Conservation (phyloP, 2,113 vertebrate genomes). For the Eudyptes chrysolophus region DNA sequence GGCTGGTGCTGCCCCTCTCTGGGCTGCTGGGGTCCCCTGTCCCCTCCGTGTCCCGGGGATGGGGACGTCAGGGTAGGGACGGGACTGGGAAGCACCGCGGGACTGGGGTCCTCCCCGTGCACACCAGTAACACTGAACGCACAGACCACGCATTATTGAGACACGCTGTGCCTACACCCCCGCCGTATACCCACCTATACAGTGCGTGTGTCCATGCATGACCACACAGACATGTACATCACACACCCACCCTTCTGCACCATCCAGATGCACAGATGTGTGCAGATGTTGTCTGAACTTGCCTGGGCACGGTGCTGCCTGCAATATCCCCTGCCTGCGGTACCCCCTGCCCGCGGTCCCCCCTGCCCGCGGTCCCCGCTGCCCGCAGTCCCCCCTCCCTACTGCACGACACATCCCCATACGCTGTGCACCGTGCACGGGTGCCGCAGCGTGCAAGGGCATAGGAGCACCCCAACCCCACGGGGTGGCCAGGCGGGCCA, state of each 20-base stretch:
- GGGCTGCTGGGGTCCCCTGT: not conserved
- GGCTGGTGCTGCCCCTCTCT: not conserved
- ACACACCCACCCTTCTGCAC: not conserved
- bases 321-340: not conserved
- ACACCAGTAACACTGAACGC: not conserved
- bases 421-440: fast-evolving
- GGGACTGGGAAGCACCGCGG: fast-evolving
- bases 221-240: fast-evolving
- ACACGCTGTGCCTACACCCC: fast-evolving
- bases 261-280: not conserved
- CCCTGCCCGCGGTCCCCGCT: not conserved
- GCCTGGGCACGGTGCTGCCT: not conserved
- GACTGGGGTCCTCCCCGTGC: not conserved
- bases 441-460: not conserved
- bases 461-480: not conserved
- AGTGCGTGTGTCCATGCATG: fast-evolving
- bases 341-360: not conserved
- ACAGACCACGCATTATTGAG: fast-evolving
- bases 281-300: not conserved
- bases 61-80: not conserved
- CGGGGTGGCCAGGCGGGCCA: fast-evolving
- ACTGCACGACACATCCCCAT: not conserved
- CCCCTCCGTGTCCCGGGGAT: not conserved
- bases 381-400: not conserved
- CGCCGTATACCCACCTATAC: fast-evolving